phyloP scores from a whole-genome alignment of 2,113 vertebrate species.

The Pterophyllum scalare region DNA sequence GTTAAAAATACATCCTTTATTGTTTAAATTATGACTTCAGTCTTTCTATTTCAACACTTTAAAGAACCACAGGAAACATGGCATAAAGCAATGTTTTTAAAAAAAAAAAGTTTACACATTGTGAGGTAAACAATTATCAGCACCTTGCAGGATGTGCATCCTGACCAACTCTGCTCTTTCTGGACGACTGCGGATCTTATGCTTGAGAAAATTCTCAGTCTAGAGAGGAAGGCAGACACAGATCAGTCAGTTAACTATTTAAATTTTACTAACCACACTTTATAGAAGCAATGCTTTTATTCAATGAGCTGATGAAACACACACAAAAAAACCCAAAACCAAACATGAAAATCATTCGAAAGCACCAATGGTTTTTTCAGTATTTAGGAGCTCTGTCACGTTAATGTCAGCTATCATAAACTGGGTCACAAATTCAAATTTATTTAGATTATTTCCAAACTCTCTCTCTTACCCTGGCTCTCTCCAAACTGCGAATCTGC shows the following conservation, averaged over 20 bases:
- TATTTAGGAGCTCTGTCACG: neutral
- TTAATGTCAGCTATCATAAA: neutral
- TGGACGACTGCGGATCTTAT: conserved; percentile 97
- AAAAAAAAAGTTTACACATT: neutral
- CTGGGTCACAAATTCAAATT: no score
- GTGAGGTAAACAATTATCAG: neutral
- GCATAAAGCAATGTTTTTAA: neutral
- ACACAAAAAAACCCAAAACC: neutral
- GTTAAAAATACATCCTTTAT: neutral
- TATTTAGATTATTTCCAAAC: neutral
- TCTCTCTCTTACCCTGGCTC: conserved; percentile 89
- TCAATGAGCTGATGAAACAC: neutral
- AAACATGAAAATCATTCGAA: neutral
- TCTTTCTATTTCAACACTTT: neutral
- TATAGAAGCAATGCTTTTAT: neutral
- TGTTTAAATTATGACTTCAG: neutral
- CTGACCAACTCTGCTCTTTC: conserved; percentile 96
- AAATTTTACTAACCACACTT: neutral
- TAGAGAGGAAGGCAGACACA: conserved; percentile 57
- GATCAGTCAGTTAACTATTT: neutral
- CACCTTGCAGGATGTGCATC: conserved; percentile 99
- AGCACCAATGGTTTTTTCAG: no score
- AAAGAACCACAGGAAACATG: neutral
- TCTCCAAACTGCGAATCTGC: conserved; percentile 98
- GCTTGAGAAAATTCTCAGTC: conserved; percentile 99